phyloP scores from a whole-genome alignment of 2,113 vertebrate genomes.

The Hystrix cristata region DNA sequence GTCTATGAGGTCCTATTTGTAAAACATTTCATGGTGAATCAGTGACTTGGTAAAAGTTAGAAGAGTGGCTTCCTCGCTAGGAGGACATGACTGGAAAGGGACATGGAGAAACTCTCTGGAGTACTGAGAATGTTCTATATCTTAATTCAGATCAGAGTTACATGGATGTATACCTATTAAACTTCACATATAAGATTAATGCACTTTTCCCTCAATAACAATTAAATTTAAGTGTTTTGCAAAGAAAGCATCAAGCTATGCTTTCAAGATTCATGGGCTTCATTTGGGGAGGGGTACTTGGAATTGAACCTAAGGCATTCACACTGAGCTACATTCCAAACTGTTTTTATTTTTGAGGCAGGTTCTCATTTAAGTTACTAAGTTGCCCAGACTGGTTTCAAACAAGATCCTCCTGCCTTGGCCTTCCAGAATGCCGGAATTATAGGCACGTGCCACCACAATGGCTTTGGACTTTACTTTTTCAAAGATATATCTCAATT shows the following conservation, averaged over 20 bases:
- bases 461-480: not conserved
- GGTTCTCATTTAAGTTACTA: not conserved
- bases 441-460: not conserved
- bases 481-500: not conserved
- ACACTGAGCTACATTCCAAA: not conserved
- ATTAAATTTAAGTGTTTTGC: not conserved
- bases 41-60: not conserved
- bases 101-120: not conserved
- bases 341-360: not conserved
- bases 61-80: not conserved
- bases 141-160: not conserved
- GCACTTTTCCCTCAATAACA: not conserved
- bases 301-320: not conserved
- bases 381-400: not conserved
- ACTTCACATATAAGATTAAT: not conserved
- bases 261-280: not conserved
- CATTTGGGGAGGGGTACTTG: not conserved
- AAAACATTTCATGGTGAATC: not conserved
- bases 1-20: not conserved
- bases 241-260: not conserved
- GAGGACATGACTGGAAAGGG: not conserved
- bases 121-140: not conserved
- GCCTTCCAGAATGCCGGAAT: not conserved
- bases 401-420: not conserved
- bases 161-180: not conserved